phyloP scores from a whole-genome alignment of 2,797 vertebrate species.

The Gobionotothen gibberifrons region DNA sequence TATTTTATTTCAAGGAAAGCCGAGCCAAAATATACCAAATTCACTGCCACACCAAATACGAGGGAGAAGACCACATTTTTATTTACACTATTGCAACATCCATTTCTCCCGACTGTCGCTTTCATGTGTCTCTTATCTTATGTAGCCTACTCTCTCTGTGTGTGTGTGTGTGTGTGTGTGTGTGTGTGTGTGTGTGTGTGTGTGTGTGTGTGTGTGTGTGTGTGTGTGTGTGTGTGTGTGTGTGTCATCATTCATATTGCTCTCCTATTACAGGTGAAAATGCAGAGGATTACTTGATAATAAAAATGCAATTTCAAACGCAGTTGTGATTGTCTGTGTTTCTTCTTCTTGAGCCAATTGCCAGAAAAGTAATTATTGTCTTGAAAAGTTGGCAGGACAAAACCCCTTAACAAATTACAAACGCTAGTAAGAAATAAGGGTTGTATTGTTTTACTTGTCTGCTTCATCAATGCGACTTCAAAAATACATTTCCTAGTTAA shows the following conservation, averaged over 20 bases:
- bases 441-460: not conserved
- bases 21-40: not conserved
- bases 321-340: not conserved
- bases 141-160: not conserved
- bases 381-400: not conserved
- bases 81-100: not conserved
- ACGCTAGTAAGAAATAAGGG: not conserved
- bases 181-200: slow-evolving; percentile 1
- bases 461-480: not conserved
- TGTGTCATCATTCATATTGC: not conserved
- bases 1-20: not conserved
- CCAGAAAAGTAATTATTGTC: not conserved
- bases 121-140: not conserved
- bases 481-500: not conserved
- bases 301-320: slow-evolving; percentile 17
- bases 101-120: not conserved
- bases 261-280: not conserved
- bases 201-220: not conserved
- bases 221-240: slow-evolving; percentile 3
- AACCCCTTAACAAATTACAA: not conserved
- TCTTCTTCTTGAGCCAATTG: not conserved
- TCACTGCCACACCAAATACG: not conserved
- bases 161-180: slow-evolving; percentile 4
- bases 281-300: slow-evolving; percentile 2
- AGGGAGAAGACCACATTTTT: not conserved